A percentile compares a stretch with the other conserved stretches of the same genome.
Evolutionary conservation across 1,140 invertebrate genomes (phyloP).

Genomic region (Spodoptera frugiperda): DNA sequence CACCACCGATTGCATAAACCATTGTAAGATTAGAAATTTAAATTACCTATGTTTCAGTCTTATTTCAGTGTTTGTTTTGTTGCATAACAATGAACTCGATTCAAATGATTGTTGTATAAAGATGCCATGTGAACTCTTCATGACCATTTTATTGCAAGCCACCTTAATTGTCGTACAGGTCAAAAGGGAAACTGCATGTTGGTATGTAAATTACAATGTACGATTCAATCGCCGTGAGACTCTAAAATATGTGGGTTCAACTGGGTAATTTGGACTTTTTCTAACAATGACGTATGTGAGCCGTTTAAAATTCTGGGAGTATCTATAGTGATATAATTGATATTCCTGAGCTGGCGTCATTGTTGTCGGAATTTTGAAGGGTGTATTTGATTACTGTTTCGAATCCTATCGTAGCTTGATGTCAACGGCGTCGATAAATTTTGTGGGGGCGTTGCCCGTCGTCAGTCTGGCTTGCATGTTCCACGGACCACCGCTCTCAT

Average conservation of each 20-base stretch:
- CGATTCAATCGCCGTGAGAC: neutral
- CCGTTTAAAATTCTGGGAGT: conserved; percentile 25
- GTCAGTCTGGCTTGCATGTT: conserved; percentile 68
- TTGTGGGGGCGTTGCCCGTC: conserved; percentile 73
- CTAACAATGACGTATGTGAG: neutral
- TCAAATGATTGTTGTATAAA: conserved; percentile 24
- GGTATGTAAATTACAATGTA: neutral
- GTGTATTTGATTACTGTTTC: conserved; percentile 58
- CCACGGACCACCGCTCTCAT: conserved; percentile 63
- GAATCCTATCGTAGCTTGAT: conserved; percentile 64
- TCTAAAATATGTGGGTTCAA: neutral
- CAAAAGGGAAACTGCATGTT: conserved; percentile 29
- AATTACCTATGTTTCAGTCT: conserved; percentile 24
- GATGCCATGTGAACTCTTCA: conserved; percentile 30
- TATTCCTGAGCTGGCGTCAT: conserved; percentile 34
- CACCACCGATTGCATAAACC: conserved; percentile 8
- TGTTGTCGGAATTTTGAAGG: conserved; percentile 31
- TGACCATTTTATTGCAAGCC: conserved; percentile 4
- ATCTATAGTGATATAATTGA: conserved; percentile 36
- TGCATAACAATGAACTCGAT: conserved; percentile 21
- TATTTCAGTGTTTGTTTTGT: conserved; percentile 14
- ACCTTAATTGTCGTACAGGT: conserved; percentile 12
- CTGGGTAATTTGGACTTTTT: conserved; percentile 1
- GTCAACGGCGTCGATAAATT: conserved; percentile 56
- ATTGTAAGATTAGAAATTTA: conserved; percentile 31